Base-by-base conservation (phyloP, 2,113 vertebrate genomes). In the Perognathus longimembris region DNA sequence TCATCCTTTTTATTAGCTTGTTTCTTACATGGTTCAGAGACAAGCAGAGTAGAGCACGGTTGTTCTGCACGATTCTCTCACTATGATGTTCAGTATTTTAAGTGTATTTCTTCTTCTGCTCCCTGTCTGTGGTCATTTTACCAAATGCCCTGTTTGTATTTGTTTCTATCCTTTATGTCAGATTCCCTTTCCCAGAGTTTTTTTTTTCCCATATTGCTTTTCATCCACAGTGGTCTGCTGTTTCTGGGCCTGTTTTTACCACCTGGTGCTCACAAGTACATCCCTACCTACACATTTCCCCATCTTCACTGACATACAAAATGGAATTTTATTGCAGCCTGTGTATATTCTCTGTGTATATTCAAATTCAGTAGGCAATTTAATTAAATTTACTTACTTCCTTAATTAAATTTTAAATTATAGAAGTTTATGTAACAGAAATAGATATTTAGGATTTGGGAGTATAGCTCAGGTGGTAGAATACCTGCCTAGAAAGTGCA, bases 341-440 rank as follows among this genome's bases (percentile, higher is more conserved):
- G 50, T 45, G 10, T 45, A 45, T 45, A 45, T 45, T 45, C n/a
- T 7, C 59, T 2, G 0, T 6, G 1, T 30, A 1, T 40, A 6
- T 85, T 22, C 0, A 1, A 38, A 70, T 82, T 76, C n/a, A 50
- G 30, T 36, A 64, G 73, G 20, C 50, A 18, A n/a, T n/a, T n/a
- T n/a, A n/a, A n/a, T n/a, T n/a, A n/a, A n/a, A n/a, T n/a, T n/a
- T n/a, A n/a, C n/a, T n/a, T n/a, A n/a, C n/a, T n/a, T n/a, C n/a
- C n/a, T n/a, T n/a, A n/a, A 7, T 45, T 45, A 12, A 45, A 54
- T 54, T 54, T 54, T 54, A 54, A 54, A 54, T 54, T 54, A 54
- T 15, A 54, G 50, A 54, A 54, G 17, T 54, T 54, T 54, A 54
- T 54, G 17, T 54, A 54, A 54, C 17, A 54, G 50, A 18, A 17